These are phyloP conservation scores for Ips typographus DNA, from an alignment of 1,140 invertebrate species.

Conservation along the genomic window DNA sequence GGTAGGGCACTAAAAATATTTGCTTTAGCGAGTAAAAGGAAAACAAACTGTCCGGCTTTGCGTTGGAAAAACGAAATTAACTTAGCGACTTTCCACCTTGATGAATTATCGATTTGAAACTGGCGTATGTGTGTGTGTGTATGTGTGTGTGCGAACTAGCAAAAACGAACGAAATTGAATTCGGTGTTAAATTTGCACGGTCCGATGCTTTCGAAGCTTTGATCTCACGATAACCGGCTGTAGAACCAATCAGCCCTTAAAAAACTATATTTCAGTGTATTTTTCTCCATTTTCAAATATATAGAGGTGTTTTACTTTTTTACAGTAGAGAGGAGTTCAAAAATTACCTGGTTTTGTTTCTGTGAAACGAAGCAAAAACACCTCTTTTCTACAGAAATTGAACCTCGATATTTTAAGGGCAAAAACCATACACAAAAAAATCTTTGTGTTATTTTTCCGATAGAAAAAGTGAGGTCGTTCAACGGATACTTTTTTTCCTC, in stretches of 20 bases:
- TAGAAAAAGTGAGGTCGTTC: no score
- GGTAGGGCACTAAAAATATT: constrained; percentile 1
- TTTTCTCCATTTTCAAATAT: neutral
- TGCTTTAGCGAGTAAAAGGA: neutral
- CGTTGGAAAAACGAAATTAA: constrained; percentile 7
- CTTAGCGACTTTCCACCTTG: constrained; percentile 13
- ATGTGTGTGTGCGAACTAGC: neutral
- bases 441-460: no score
- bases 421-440: no score
- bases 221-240: neutral
- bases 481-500: no score
- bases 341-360: no score
- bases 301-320: no score
- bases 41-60: constrained; percentile 9
- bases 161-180: constrained; percentile 13
- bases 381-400: no score
- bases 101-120: constrained; percentile 8
- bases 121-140: no score
- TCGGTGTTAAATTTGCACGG: constrained; percentile 15
- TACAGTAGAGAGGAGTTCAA: no score
- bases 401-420: no score
- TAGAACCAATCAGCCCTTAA: constrained; percentile 1
- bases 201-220: constrained; percentile 3
- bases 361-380: no score
- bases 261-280: neutral